Evolutionary conservation across 2,888 invertebrate genomes (phyloP).

Genomic region (Dastarcus helophoroides): DNA sequence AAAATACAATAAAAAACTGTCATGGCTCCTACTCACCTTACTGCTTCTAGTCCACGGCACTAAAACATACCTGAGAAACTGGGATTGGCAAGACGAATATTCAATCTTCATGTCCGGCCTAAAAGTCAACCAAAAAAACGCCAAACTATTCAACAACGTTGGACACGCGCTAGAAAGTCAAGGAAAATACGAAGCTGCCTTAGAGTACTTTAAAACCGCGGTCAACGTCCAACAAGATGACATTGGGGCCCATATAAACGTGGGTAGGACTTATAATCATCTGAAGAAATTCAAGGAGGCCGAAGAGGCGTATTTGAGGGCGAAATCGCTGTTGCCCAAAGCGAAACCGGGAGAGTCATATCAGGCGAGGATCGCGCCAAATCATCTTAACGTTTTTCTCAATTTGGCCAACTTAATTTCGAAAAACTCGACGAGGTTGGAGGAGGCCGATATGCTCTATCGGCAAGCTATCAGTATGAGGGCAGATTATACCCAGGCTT

Average conservation of each 20-base stretch:
- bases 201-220: slow-evolving; percentile 85
- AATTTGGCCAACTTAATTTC: slow-evolving; percentile 92
- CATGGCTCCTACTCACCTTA: slow-evolving; percentile 50
- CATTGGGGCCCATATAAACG: slow-evolving; percentile 94
- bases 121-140: slow-evolving; percentile 76
- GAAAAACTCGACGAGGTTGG: slow-evolving; percentile 79
- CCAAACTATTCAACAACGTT: slow-evolving; percentile 94
- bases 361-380: slow-evolving; percentile 90
- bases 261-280: slow-evolving; percentile 89
- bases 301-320: slow-evolving; percentile 83
- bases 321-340: slow-evolving; percentile 80
- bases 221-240: slow-evolving; percentile 90
- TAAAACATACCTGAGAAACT: slow-evolving; percentile 80
- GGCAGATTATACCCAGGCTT: slow-evolving; percentile 90
- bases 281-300: slow-evolving; percentile 80
- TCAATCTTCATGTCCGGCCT: slow-evolving; percentile 89
- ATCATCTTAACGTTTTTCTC: slow-evolving; percentile 90
- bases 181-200: slow-evolving; percentile 59
- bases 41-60: slow-evolving; percentile 68
- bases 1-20: slow-evolving; percentile 52
- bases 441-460: slow-evolving; percentile 89
- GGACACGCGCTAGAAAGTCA: slow-evolving; percentile 87
- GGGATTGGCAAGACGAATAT: slow-evolving; percentile 90
- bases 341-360: slow-evolving; percentile 90
- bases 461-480: slow-evolving; percentile 95